phyloP scores from a whole-genome alignment of 2,888 invertebrate genomes.

The Ceratothoa steindachneri region DNA sequence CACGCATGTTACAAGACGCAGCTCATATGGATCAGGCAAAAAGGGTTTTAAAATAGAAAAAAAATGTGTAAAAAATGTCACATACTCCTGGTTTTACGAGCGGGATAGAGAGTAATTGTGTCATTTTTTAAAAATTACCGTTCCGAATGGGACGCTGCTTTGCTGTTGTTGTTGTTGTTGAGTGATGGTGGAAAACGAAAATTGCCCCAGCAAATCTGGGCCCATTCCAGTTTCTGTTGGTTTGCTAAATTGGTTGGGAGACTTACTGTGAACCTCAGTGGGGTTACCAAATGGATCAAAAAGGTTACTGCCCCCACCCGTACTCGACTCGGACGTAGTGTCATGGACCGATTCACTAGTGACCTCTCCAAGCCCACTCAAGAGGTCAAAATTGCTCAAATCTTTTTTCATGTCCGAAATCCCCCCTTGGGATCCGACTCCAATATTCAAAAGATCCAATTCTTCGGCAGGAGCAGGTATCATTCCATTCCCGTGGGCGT shows the following conservation, averaged over 20 bases:
- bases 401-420: conserved; percentile 33
- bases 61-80: no score
- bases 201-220: conserved; percentile 26
- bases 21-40: no score
- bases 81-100: no score
- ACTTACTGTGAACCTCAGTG: not conserved
- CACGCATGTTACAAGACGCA: no score
- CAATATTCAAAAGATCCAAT: conserved; percentile 60
- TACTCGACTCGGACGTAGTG: not conserved
- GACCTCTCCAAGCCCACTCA: conserved; percentile 35
- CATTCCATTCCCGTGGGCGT: not conserved
- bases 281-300: conserved; percentile 50
- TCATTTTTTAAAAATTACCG: not conserved
- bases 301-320: conserved; percentile 29
- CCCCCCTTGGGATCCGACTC: not conserved
- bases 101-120: no score
- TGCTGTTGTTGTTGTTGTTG: conserved; percentile 9
- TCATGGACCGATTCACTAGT: conserved; percentile 3
- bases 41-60: no score
- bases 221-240: conserved; percentile 2
- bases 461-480: conserved; percentile 17
- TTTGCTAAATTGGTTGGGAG: not conserved
- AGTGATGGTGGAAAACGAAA: conserved; percentile 18
- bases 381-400: conserved; percentile 41
- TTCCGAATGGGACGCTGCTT: not conserved